Percentiles rank a stretch among this genome's conserved stretches.
These are phyloP conservation scores for Myripristis jacobus DNA, from an alignment of 2,797 vertebrate genomes.

Conservation along the genomic window DNA sequence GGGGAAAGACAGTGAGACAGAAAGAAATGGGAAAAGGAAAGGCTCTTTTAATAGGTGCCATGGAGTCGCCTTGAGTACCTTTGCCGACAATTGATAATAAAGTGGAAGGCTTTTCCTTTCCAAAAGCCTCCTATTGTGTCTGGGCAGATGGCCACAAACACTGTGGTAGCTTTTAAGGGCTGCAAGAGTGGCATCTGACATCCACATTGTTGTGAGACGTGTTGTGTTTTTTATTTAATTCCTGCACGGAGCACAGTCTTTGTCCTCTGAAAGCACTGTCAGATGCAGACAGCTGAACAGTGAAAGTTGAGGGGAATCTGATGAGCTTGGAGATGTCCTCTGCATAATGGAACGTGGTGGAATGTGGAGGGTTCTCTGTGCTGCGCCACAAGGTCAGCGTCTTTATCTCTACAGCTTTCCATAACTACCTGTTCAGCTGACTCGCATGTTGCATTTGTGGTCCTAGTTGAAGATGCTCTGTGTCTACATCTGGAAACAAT, in stretches of 20 bases:
- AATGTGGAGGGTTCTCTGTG: too few species aligned
- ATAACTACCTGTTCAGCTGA: too few species aligned
- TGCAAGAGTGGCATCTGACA: conserved; percentile 35
- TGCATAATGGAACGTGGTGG: too few species aligned
- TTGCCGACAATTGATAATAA: conserved; percentile 44
- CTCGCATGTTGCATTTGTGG: too few species aligned
- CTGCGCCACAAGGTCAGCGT: too few species aligned
- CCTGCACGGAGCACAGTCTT: neutral
- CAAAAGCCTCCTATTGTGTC: conserved; percentile 33
- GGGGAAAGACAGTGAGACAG: conserved; percentile 6
- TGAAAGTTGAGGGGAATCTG: neutral
- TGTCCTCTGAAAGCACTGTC: neutral
- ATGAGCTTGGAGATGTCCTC: neutral
- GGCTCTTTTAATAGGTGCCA: conserved; percentile 22
- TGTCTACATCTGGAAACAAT: too few species aligned
- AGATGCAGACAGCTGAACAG: neutral
- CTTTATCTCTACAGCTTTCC: too few species aligned
- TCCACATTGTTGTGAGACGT: neutral
- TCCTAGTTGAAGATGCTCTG: too few species aligned
- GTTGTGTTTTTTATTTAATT: conserved; percentile 1
- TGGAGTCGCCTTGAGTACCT: conserved; percentile 35
- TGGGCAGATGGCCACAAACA: conserved; percentile 47
- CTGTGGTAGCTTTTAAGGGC: conserved; percentile 43
- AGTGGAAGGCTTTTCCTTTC: conserved; percentile 33
- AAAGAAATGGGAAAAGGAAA: conserved; percentile 26